phyloP scores from a whole-genome alignment of 2,888 invertebrate genomes.

The Ennomos erosarius region DNA sequence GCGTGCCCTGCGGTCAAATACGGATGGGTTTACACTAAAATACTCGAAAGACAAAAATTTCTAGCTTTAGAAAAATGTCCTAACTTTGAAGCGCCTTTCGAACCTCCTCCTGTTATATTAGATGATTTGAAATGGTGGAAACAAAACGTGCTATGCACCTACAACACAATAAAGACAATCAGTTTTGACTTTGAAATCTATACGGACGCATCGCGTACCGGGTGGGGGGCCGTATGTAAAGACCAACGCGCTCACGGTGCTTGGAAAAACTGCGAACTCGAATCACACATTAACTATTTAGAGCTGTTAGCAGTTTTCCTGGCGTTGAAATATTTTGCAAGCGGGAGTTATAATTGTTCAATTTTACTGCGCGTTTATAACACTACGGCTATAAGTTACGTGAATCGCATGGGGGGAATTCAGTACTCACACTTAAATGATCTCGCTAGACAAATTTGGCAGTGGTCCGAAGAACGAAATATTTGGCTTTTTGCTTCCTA shows the following conservation, averaged over 20 bases:
- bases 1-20: slow-evolving; percentile 37
- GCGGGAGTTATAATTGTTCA: background rate
- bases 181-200: too few species aligned
- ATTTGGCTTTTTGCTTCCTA: slow-evolving; percentile 22
- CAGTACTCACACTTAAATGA: slow-evolving; percentile 24
- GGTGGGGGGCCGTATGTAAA: too few species aligned
- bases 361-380: slow-evolving; percentile 23
- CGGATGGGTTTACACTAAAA: slow-evolving; percentile 35
- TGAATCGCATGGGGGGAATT: slow-evolving; percentile 33
- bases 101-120: too few species aligned
- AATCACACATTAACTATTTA: slow-evolving; percentile 17
- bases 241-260: too few species aligned
- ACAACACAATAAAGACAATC: too few species aligned
- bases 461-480: slow-evolving; percentile 21
- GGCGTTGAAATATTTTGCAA: slow-evolving; percentile 7
- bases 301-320: slow-evolving; percentile 13
- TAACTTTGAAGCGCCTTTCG: background rate
- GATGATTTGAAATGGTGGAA: too few species aligned
- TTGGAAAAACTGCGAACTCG: too few species aligned
- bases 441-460: slow-evolving; percentile 16
- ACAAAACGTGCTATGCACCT: too few species aligned
- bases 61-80: slow-evolving; percentile 10
- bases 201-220: too few species aligned
- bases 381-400: slow-evolving; percentile 22
- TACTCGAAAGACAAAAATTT: slow-evolving; percentile 32